Evolutionary conservation across 2,113 vertebrate genomes (phyloP), one percentile per base, ranked within the genome.

Genomic region (Leptobrachium leishanense): DNA sequence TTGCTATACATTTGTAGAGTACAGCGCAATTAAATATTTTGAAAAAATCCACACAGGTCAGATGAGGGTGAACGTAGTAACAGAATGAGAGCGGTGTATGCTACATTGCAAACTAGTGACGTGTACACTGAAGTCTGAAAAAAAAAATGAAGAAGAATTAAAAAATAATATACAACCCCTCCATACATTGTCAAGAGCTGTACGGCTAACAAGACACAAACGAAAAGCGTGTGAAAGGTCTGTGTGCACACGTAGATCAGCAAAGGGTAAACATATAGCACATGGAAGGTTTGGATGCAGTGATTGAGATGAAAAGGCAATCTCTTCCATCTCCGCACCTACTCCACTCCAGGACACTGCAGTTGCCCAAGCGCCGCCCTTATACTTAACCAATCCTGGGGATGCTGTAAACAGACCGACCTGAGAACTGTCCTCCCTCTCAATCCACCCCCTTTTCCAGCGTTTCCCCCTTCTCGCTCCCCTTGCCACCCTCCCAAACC

Each of bases 351-450:
- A 68, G 64, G 72, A 68, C 42, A 68, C 42, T 42, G 13, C 64
- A 68, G 12, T 54, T 41, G 73, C 78, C 78, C 43, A 74, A 74
- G 78, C 66, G 72, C 78, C 78, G 78, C 78, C 78, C 78, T 81
- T 66, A 74, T 10, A 43, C 78, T 46, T 68, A 46, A 43, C 78
- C 78, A 81, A 81, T 81, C 78, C 73, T 40, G 50, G 44, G 43
- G 43, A 71, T 12, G 78, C 72, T 81, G 71, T 63, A 74, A 68
- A 68, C 78, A 46, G 63, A 67, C 78, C 42, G 62, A 65, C 63
- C 71, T 80, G 78, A 53, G 78, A 80, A 59, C 63, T 44, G 77
- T 44, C 77, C 20, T 72, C 50, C 69, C 70, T 63, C 57, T 65
- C 57, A 42, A 64, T 42, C 69, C 77, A 44, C 15, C 54, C 43